Evolutionary conservation across 2,113 vertebrate genomes (phyloP), one percentile per base, ranked within the genome.

Genomic region (Lathamus discolor): DNA sequence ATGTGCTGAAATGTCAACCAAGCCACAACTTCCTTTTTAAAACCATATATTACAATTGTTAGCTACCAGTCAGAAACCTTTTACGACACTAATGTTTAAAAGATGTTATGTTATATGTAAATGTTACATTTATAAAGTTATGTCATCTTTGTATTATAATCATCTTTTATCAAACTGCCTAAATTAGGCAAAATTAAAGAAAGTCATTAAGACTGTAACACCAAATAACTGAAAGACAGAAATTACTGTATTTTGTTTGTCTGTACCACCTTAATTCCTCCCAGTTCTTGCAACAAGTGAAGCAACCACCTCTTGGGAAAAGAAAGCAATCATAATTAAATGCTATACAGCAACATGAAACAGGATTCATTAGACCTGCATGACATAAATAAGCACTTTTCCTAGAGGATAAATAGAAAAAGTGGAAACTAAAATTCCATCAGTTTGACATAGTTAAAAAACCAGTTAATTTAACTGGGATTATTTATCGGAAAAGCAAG

Each of bases 321-420:
- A 93, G 67, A 46, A 92, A 85, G 91, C 67, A 91, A 88, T 85
- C 46, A n/a, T 88, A 92, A 95, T 89, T 92, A 92, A 95, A 91
- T 62, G 70, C 52, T 55, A 55, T 19, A 52, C 6, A 64, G 80
- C 55, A 93, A 87, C 48, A 89, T 17, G 23, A 88, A 96, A 92
- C 29, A 11, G 27, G 51, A 87, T 51, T 93, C 66, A 91, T 91
- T 68, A 89, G 57, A 82, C 1, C 17, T 24, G 73, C 69, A 76
- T 16, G 59, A 90, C 24, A 88, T 59, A 59, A 91, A 68, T 43
- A 94, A 72, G 57, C 64, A 75, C 0, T 0, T 48, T 81, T 92
- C 48, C 77, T 52, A 72, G 35, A 18, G 70, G 66, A 55, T 91
- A 84, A 95, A 92, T 0, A 82, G 66, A 88, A 93, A 81, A 93